These are phyloP conservation scores for Epinephelus malabaricus DNA, from an alignment of 2,797 vertebrate species.

Conservation along the genomic window DNA sequence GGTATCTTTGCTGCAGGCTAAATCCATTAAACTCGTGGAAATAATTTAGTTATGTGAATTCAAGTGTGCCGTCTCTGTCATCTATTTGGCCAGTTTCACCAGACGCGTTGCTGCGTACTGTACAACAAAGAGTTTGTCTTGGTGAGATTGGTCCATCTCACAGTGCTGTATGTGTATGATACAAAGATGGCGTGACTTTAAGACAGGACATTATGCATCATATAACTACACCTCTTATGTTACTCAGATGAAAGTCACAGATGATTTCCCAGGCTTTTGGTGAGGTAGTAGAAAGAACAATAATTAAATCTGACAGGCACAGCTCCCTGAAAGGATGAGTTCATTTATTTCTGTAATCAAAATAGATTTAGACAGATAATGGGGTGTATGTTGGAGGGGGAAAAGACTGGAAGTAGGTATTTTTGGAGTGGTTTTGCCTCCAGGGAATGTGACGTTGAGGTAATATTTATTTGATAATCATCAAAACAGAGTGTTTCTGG, in stretches of 20 bases:
- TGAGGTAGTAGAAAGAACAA: constrained; percentile 13
- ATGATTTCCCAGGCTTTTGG: constrained; percentile 21
- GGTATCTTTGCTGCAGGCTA: constrained; percentile 29
- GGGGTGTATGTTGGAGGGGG: constrained; percentile 33
- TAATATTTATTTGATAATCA: constrained; percentile 66
- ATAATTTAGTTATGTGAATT: constrained; percentile 22
- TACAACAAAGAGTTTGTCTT: neutral
- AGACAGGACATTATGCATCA: constrained; percentile 15
- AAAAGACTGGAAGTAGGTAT: constrained; percentile 35
- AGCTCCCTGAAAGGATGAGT: constrained; percentile 51
- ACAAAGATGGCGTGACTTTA: neutral
- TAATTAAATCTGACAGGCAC: constrained; percentile 56
- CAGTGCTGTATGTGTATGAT: neutral
- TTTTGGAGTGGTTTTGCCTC: constrained; percentile 42
- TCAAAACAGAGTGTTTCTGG: constrained; percentile 51
- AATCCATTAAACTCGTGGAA: constrained; percentile 36
- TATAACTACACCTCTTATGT: constrained; percentile 1
- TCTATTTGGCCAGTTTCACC: neutral
- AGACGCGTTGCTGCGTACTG: constrained; percentile 1
- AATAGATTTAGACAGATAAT: constrained; percentile 58
- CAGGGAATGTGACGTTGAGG: constrained; percentile 39
- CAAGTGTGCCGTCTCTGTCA: constrained; percentile 15
- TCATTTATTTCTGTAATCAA: constrained; percentile 57
- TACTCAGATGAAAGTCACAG: constrained; percentile 27
- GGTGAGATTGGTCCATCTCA: neutral